A percentile compares a stretch with the other conserved stretches of the same genome.
These are phyloP conservation scores for Sternarchorhynchus goeldii DNA, from an alignment of 2,797 vertebrate species.

Conservation along the genomic window DNA sequence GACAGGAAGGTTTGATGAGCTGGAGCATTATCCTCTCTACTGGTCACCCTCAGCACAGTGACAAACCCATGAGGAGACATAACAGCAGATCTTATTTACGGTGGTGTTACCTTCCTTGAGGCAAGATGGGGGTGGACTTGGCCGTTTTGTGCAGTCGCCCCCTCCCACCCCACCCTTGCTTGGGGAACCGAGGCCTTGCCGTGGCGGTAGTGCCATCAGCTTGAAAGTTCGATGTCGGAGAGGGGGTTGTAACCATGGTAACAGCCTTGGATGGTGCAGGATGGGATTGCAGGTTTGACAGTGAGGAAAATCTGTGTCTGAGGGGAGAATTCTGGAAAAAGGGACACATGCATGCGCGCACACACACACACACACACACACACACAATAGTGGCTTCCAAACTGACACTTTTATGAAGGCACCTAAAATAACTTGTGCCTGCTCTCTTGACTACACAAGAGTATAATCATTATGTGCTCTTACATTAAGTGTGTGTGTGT, in stretches of 20 bases:
- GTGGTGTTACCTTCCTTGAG: no score
- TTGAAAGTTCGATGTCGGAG: constrained; percentile 22
- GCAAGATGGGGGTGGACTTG: no score
- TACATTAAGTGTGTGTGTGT: constrained; percentile 6
- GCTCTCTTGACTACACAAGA: background rate
- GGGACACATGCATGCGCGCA: background rate
- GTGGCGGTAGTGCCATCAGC: constrained; percentile 31
- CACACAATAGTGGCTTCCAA: background rate
- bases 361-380: background rate
- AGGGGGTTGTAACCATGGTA: constrained; percentile 40
- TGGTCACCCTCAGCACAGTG: no score
- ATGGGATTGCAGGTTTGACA: constrained; percentile 2
- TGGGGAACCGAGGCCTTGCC: constrained; percentile 3
- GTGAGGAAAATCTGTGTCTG: constrained; percentile 31
- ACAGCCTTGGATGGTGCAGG: background rate
- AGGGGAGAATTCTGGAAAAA: background rate
- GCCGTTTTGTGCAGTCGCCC: background rate
- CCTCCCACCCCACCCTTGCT: background rate
- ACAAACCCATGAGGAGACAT: no score
- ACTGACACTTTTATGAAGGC: background rate
- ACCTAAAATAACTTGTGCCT: constrained; percentile 17
- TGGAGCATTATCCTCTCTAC: no score
- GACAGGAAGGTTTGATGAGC: no score
- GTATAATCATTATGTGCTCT: background rate
- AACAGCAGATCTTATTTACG: no score